Conservation (phyloP, 2,113 vertebrate species). For the Lasiurus borealis region DNA sequence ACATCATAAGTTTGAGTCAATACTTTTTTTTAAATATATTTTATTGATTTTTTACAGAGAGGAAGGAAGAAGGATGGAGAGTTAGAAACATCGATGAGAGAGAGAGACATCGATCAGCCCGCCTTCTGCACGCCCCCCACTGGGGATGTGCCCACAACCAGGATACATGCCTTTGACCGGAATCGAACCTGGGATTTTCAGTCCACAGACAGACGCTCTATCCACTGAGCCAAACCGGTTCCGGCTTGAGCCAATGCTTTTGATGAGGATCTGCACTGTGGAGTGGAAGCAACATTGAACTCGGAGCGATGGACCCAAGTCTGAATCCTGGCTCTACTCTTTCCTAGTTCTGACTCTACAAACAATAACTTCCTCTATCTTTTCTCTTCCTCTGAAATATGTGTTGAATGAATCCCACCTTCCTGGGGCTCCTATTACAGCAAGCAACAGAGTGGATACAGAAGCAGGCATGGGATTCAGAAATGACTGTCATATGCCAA, state of each 20-base stretch:
- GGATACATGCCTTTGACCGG: too few species aligned
- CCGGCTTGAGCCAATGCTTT: neutral
- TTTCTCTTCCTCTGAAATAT: neutral
- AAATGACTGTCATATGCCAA: neutral
- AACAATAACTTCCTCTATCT: neutral
- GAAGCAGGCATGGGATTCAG: neutral
- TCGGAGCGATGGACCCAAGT: neutral
- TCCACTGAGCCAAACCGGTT: too few species aligned
- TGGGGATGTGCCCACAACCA: too few species aligned
- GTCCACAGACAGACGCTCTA: too few species aligned
- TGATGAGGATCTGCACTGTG: neutral
- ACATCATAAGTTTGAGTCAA: neutral
- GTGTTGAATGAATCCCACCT: neutral
- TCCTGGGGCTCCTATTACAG: neutral
- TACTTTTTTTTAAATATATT: neutral
- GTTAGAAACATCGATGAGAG: too few species aligned
- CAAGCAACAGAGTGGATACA: neutral
- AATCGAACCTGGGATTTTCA: too few species aligned
- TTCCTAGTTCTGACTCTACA: too few species aligned
- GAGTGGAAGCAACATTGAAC: neutral
- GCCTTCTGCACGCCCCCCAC: too few species aligned
- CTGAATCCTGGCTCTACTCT: too few species aligned
- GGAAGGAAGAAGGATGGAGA: too few species aligned
- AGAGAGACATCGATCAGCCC: too few species aligned
- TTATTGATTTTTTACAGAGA: too few species aligned